These are phyloP conservation scores for Zaprionus ornatus DNA, from an alignment of 1,140 invertebrate species.

Conservation along the genomic window DNA sequence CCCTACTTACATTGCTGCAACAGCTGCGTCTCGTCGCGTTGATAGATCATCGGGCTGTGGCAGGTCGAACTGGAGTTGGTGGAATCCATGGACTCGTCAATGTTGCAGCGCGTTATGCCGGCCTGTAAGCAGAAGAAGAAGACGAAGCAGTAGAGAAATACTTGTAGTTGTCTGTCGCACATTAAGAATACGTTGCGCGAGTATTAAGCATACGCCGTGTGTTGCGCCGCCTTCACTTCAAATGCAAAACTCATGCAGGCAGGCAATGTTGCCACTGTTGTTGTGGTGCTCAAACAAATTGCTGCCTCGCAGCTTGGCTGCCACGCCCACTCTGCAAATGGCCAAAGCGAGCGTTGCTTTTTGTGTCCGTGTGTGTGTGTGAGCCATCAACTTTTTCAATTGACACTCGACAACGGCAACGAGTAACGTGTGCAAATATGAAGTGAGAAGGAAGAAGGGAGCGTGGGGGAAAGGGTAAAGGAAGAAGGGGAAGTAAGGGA, in stretches of 20 bases:
- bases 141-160: neutral
- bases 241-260: slow-evolving; percentile 7
- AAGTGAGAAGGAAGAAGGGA: neutral
- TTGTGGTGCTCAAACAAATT: slow-evolving; percentile 54
- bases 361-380: slow-evolving; percentile 23
- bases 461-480: neutral
- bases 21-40: slow-evolving; percentile 81
- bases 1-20: slow-evolving; percentile 73
- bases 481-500: neutral
- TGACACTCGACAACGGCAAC: slow-evolving; percentile 67
- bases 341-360: slow-evolving; percentile 22
- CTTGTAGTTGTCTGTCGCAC: neutral
- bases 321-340: slow-evolving; percentile 19
- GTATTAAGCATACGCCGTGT: slow-evolving; percentile 20
- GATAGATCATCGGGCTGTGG: slow-evolving; percentile 82
- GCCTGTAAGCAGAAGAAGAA: slow-evolving; percentile 51
- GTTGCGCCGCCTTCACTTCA: slow-evolving; percentile 15
- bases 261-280: neutral
- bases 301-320: slow-evolving; percentile 46
- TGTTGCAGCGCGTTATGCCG: slow-evolving; percentile 82
- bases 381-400: slow-evolving; percentile 73
- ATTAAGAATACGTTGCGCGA: slow-evolving; percentile 15
- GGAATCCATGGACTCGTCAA: slow-evolving; percentile 82
- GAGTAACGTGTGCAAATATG: slow-evolving; percentile 54
- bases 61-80: slow-evolving; percentile 82